Conservation (phyloP, 2,113 vertebrate species). For the Clupea harengus region DNA sequence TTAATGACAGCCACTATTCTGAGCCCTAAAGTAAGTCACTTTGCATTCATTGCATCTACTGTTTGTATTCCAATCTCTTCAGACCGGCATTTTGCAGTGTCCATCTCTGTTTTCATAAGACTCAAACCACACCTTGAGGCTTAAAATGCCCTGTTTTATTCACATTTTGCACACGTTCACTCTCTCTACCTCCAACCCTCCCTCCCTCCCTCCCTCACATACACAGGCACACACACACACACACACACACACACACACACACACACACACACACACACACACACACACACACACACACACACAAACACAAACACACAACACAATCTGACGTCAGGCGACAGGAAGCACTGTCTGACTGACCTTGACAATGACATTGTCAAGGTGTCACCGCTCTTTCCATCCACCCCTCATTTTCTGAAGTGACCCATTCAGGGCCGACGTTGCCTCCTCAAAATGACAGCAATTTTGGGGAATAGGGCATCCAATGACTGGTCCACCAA, state of each 20-base stretch:
- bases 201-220: neutral
- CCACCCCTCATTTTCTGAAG: neutral
- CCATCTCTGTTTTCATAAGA: neutral
- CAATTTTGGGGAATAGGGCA: neutral
- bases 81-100: neutral
- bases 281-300: slow-evolving; percentile 1
- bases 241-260: neutral
- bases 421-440: neutral
- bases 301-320: neutral
- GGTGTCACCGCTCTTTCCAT: neutral
- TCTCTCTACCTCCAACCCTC: neutral
- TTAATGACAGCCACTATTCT: neutral
- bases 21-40: neutral
- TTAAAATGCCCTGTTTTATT: neutral
- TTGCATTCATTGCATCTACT: neutral
- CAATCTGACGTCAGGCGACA: neutral
- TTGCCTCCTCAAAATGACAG: neutral
- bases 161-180: neutral
- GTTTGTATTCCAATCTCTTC: neutral
- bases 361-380: neutral
- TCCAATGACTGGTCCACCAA: neutral
- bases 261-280: neutral
- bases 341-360: neutral
- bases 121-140: neutral
- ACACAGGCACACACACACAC: neutral